Conservation (phyloP, 2,113 vertebrate genomes). For the Melierax canorus region DNA sequence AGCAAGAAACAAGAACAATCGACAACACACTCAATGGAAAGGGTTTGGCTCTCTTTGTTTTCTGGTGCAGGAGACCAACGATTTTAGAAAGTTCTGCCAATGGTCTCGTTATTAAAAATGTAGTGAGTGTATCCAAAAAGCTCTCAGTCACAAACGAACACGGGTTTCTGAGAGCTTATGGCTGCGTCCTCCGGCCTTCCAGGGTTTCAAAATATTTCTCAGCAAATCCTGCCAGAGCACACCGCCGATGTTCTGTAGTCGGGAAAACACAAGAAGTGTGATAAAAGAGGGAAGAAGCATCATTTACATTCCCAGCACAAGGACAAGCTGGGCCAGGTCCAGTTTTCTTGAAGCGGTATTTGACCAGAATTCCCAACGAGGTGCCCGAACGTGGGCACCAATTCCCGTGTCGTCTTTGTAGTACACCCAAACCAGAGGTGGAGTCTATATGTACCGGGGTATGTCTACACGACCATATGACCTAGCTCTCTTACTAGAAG, state of each 20-base stretch:
- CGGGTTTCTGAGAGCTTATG: background rate
- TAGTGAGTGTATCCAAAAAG: background rate
- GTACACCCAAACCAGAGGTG: background rate
- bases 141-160: background rate
- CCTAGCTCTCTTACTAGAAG: background rate
- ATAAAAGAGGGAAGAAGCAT: background rate
- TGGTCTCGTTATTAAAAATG: background rate
- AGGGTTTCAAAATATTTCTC: conserved; percentile 32
- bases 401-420: background rate
- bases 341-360: background rate
- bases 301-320: background rate
- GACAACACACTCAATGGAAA: background rate
- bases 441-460: background rate
- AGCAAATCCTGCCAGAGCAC: background rate
- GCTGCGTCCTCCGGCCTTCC: background rate
- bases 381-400: background rate
- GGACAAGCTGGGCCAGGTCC: background rate
- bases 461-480: background rate
- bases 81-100: conserved; percentile 34
- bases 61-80: background rate
- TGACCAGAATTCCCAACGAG: background rate
- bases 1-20: background rate
- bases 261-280: background rate
- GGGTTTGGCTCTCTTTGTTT: conserved; percentile 6
- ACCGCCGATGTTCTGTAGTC: background rate